These are phyloP conservation scores for Ochotona princeps DNA, from an alignment of 2,113 vertebrate species.

Conservation along the genomic window DNA sequence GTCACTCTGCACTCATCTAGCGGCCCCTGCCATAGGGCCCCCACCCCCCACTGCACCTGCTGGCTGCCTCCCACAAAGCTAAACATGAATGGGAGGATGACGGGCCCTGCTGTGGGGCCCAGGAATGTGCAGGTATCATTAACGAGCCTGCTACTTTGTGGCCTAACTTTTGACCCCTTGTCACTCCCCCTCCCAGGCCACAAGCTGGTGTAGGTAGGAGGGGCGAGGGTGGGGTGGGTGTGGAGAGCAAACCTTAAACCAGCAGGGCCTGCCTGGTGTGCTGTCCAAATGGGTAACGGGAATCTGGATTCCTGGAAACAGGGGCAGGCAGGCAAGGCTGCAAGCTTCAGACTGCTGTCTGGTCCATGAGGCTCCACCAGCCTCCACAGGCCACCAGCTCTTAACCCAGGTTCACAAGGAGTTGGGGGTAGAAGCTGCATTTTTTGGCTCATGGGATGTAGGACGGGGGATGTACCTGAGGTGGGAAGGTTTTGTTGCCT, in stretches of 20 bases:
- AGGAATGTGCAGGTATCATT: constrained; percentile 62
- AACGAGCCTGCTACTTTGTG: background rate
- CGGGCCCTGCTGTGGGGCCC: background rate
- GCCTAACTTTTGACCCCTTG: background rate
- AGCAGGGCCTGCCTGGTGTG: background rate
- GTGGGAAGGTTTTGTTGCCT: background rate
- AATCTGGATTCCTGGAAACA: background rate
- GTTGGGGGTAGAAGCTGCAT: background rate
- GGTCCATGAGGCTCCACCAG: background rate
- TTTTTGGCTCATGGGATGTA: background rate
- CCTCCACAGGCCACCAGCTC: background rate
- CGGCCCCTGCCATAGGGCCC: background rate
- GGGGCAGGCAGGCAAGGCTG: background rate
- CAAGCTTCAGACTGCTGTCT: background rate
- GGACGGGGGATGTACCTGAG: background rate
- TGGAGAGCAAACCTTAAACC: too few species aligned
- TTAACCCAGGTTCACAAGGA: background rate
- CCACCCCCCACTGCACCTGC: background rate
- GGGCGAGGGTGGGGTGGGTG: background rate
- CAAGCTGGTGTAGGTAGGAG: background rate
- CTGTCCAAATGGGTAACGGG: background rate
- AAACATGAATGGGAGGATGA: constrained; percentile 55
- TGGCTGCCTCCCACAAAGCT: background rate
- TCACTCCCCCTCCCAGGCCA: background rate
- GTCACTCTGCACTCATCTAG: background rate